These are phyloP conservation scores for Pachyramphus minor DNA, from an alignment of 2,113 vertebrate species.

Conservation along the genomic window DNA sequence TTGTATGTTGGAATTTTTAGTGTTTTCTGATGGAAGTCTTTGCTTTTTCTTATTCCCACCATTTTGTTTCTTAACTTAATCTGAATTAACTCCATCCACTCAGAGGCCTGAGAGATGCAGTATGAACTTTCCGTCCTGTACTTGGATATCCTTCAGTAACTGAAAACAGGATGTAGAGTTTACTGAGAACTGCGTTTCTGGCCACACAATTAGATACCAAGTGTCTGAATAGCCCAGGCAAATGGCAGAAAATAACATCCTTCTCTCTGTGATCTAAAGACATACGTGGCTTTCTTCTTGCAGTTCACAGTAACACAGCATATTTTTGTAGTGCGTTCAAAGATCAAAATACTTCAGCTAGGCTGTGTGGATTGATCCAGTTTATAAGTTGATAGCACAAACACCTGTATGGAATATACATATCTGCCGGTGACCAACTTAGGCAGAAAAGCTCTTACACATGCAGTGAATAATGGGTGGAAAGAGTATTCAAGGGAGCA, in stretches of 20 bases:
- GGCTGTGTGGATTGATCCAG: background rate
- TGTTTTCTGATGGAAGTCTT: background rate
- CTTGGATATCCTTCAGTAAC: background rate
- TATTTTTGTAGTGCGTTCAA: background rate
- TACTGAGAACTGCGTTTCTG: background rate
- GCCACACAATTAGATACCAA: background rate
- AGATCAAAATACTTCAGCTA: background rate
- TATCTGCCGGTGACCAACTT: background rate
- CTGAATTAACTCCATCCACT: background rate
- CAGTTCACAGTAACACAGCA: accelerated
- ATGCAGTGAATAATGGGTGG: background rate
- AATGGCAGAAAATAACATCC: background rate
- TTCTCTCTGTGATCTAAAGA: background rate
- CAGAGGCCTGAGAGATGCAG: background rate
- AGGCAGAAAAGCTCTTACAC: background rate
- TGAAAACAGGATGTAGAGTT: background rate
- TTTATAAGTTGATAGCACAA: background rate
- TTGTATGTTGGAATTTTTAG: background rate
- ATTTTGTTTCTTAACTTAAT: background rate
- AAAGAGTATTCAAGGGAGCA: background rate
- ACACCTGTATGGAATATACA: background rate
- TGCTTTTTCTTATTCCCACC: background rate
- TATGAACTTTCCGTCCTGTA: background rate
- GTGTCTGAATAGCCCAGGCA: background rate
- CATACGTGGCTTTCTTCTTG: background rate